Evolutionary conservation across 2,888 invertebrate species (phyloP).

Genomic region (Tortricodes alternella): DNA sequence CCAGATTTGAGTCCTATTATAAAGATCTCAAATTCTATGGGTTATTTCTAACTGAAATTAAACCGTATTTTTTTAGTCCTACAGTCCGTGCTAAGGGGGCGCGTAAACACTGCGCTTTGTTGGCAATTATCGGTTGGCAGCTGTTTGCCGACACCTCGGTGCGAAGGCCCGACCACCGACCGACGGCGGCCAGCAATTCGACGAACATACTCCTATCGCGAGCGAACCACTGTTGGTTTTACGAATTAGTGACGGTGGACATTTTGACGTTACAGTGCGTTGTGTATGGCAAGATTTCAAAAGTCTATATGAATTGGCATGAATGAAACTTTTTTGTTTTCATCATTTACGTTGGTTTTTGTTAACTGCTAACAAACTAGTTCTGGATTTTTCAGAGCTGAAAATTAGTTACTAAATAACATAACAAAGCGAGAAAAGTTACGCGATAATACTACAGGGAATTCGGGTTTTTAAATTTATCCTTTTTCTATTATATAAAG

Average conservation of each 20-base stretch:
- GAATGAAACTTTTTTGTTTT: not conserved
- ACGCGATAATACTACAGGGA: no score
- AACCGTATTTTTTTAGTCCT: slow-evolving; percentile 9
- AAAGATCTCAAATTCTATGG: not conserved
- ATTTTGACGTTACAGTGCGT: slow-evolving; percentile 54
- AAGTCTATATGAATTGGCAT: slow-evolving; percentile 4
- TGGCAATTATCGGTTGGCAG: slow-evolving; percentile 74
- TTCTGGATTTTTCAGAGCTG: no score
- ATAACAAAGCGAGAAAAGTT: no score
- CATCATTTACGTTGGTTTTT: not conserved
- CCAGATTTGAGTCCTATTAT: not conserved
- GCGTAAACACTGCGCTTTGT: slow-evolving; percentile 72
- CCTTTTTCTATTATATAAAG: no score
- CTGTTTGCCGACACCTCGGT: slow-evolving; percentile 75
- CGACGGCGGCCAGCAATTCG: slow-evolving; percentile 68
- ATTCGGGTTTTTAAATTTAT: no score
- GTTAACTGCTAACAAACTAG: no score
- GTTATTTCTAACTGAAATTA: not conserved
- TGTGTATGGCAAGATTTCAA: slow-evolving; percentile 30
- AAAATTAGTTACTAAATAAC: no score
- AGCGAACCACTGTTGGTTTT: slow-evolving; percentile 50
- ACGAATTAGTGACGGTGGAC: slow-evolving; percentile 54
- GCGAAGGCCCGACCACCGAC: slow-evolving; percentile 81
- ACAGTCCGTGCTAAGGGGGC: slow-evolving; percentile 58
- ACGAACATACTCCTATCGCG: slow-evolving; percentile 58